Evolutionary conservation across 2,113 vertebrate species (phyloP).

Genomic region (Picathartes gymnocephalus): DNA sequence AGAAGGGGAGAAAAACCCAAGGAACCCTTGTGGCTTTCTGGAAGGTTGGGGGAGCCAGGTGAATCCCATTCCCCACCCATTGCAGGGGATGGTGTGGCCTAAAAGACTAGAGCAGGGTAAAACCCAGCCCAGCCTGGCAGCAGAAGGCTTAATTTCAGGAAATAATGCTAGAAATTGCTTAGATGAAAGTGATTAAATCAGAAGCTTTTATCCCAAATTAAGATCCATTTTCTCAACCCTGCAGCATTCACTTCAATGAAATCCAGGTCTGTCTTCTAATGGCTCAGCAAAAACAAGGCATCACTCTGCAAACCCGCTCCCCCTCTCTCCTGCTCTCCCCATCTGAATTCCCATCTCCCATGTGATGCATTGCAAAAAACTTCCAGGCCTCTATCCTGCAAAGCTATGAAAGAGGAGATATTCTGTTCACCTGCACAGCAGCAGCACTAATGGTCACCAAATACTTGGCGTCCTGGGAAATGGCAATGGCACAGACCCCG

Average conservation of each 20-base stretch:
- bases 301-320: rapidly evolving
- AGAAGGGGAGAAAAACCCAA: background rate
- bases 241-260: background rate
- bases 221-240: background rate
- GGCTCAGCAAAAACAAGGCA: background rate
- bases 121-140: background rate
- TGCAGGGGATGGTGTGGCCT: background rate
- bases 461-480: constrained; percentile 80
- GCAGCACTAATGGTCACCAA: constrained; percentile 82
- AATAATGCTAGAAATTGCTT: background rate
- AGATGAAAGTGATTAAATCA: background rate
- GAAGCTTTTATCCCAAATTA: background rate
- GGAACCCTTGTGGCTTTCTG: background rate
- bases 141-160: background rate
- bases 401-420: background rate
- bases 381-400: background rate
- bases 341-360: background rate
- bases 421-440: constrained; percentile 77
- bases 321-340: background rate
- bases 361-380: background rate
- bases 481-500: constrained; percentile 74
- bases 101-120: background rate
- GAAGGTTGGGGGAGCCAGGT: background rate
- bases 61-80: background rate
- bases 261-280: background rate